A percentile compares a stretch with the other conserved stretches of the same genome.
Conservation (phyloP, 2,113 vertebrate genomes). For the Calyptomena viridis region DNA sequence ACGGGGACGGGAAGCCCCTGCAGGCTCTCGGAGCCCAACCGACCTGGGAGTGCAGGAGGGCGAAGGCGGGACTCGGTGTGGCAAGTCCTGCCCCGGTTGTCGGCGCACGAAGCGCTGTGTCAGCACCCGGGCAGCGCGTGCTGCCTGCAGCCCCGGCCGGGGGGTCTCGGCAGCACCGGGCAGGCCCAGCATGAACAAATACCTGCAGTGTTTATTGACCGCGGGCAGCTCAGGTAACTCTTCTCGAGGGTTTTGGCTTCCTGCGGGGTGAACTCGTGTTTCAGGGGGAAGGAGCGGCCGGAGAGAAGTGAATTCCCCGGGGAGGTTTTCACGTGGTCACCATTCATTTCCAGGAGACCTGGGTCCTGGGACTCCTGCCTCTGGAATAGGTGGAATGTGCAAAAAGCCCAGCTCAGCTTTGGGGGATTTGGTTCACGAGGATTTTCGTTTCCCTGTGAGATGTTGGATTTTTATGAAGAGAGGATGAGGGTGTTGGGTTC, state of each 20-base stretch:
- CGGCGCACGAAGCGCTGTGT: neutral
- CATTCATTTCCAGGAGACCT: neutral
- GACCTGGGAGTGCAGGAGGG: neutral
- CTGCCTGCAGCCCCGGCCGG: neutral
- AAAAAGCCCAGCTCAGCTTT: neutral
- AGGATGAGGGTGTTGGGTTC: neutral
- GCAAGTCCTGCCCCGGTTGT: constrained; percentile 16
- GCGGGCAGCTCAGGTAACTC: constrained; percentile 57
- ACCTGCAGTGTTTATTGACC: constrained; percentile 31
- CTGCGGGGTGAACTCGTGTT: neutral
- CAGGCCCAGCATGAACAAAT: constrained; percentile 62
- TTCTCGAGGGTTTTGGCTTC: neutral
- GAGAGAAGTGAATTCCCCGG: neutral
- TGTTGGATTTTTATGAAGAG: neutral
- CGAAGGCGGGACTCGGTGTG: constrained; percentile 14
- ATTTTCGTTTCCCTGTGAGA: neutral
- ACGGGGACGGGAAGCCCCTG: neutral
- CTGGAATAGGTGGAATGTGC: neutral
- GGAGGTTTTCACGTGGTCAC: neutral
- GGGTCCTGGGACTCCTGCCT: neutral
- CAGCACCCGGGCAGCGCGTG: neutral
- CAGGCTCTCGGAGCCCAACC: fast-evolving
- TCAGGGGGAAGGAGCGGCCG: neutral
- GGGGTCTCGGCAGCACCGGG: neutral
- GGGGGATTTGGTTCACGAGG: neutral